Conservation (phyloP, 2,888 invertebrate genomes). For the Drosophila anomalata region DNA sequence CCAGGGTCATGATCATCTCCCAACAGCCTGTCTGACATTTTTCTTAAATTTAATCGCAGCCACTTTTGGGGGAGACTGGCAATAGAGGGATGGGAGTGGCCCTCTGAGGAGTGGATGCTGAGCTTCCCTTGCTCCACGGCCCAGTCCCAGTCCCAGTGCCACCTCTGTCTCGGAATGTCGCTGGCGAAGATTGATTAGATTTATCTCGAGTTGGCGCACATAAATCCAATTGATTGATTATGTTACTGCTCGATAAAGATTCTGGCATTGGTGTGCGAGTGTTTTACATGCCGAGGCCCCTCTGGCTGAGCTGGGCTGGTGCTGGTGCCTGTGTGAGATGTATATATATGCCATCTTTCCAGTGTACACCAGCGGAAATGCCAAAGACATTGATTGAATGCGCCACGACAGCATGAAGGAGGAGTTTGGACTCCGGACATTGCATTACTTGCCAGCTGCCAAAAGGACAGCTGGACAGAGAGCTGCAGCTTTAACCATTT, state of each 20-base stretch:
- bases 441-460: constrained; percentile 16
- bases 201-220: constrained; percentile 82
- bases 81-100: constrained; percentile 19
- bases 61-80: constrained; percentile 43
- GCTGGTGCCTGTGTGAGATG: constrained; percentile 8
- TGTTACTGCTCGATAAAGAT: constrained; percentile 78
- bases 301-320: background rate
- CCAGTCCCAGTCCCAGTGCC: constrained; percentile 36
- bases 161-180: constrained; percentile 51
- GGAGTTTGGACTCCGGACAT: constrained; percentile 50
- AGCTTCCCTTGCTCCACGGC: constrained; percentile 9
- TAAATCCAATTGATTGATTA: constrained; percentile 83
- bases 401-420: constrained; percentile 48
- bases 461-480: background rate
- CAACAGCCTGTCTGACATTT: constrained; percentile 9
- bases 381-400: constrained; percentile 76
- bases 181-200: constrained; percentile 81
- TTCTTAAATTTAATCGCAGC: constrained; percentile 63
- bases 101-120: no score
- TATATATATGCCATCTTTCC: background rate
- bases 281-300: constrained; percentile 53
- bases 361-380: constrained; percentile 60
- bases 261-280: constrained; percentile 62
- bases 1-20: no score
- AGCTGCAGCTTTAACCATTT: constrained; percentile 25